These are phyloP conservation scores for Cynodonichthys magdalenae DNA, from an alignment of 2,797 vertebrate genomes.

Conservation along the genomic window DNA sequence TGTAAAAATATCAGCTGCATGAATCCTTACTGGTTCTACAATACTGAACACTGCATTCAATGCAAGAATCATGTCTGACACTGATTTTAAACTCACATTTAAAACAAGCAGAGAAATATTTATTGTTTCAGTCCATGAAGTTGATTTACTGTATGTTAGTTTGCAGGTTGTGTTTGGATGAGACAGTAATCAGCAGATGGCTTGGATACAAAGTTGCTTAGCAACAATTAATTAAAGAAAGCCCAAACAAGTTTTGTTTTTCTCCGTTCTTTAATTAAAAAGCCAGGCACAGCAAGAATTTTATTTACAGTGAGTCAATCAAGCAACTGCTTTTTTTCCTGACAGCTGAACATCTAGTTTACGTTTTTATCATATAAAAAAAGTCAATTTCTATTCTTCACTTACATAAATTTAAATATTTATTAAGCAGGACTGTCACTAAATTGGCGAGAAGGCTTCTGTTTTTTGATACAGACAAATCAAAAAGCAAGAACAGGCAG, in stretches of 20 bases:
- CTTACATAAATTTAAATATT: conserved; percentile 10
- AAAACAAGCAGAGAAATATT: no score
- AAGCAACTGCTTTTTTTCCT: no score
- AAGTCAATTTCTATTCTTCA: neutral
- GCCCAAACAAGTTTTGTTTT: neutral
- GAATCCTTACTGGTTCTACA: no score
- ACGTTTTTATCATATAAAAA: neutral
- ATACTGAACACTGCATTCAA: no score
- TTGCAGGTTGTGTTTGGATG: conserved; percentile 10
- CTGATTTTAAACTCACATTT: no score
- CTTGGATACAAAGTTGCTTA: conserved; percentile 31
- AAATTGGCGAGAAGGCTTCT: conserved; percentile 16
- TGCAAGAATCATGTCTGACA: no score
- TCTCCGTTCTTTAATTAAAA: conserved; percentile 6
- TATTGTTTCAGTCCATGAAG: neutral
- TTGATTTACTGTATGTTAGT: neutral
- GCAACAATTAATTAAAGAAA: conserved; percentile 45
- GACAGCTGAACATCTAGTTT: neutral
- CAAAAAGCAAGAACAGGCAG: conserved; percentile 44
- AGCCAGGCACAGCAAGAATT: neutral
- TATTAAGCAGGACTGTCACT: neutral
- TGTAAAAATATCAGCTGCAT: no score
- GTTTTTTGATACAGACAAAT: conserved; percentile 47
- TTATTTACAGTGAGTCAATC: neutral
- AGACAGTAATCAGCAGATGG: conserved; percentile 34